phyloP scores from a whole-genome alignment of 1,140 invertebrate species.

The Tetramorium parvispinum region DNA sequence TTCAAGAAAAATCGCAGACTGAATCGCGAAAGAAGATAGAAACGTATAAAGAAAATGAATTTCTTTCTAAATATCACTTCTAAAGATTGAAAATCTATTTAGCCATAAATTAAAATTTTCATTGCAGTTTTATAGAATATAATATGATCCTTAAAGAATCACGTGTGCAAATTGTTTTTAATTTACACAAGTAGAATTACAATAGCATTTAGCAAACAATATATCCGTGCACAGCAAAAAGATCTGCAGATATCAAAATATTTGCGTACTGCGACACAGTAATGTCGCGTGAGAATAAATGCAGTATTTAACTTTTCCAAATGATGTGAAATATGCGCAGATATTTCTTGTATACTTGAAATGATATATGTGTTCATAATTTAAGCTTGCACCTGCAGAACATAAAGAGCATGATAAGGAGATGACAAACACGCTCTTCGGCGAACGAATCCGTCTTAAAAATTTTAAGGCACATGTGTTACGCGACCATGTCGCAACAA shows the following conservation, averaged over 20 bases:
- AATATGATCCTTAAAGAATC: neutral
- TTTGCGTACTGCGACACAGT: neutral
- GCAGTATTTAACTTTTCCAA: neutral
- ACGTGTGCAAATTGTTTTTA: neutral
- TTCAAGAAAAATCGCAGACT: neutral
- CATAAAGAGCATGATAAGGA: slow-evolving; percentile 22
- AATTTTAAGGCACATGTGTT: slow-evolving; percentile 14
- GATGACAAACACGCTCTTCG: neutral
- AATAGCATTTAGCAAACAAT: neutral
- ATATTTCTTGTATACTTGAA: neutral
- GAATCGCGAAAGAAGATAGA: neutral
- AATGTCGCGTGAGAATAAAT: neutral
- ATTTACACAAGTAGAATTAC: neutral
- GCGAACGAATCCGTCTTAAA: neutral
- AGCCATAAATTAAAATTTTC: neutral
- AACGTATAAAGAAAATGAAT: neutral
- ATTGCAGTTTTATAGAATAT: neutral
- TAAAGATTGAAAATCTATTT: neutral
- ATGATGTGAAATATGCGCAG: neutral
- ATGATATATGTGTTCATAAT: neutral
- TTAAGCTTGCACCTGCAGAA: slow-evolving; percentile 12
- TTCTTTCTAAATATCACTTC: neutral
- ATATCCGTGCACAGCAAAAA: neutral
- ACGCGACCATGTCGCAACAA: neutral
- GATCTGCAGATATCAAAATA: neutral